Evolutionary conservation across 2,113 vertebrate genomes (phyloP), one percentile per base, ranked within the genome.

Genomic region (Rynchops niger): DNA sequence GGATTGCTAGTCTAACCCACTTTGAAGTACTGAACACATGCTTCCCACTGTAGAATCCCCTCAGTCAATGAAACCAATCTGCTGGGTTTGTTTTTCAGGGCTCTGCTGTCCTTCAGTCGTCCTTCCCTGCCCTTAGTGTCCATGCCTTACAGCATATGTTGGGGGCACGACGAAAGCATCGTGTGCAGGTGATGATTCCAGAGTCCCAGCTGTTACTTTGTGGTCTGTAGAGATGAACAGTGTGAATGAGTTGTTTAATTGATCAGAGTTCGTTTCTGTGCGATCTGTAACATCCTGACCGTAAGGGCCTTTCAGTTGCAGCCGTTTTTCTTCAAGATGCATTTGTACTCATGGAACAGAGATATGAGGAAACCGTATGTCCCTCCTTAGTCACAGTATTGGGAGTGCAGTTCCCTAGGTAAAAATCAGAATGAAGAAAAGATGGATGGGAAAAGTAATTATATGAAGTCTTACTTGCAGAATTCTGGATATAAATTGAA

Each of bases 201-300:
- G 73, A 78, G 42, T 72, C 74, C 78, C 92, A 94, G 88, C 88
- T 96, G 87, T 94, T 93, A 72, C 61, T 74, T 14, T 21, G 47
- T 85, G 69, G 50, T 94, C 94, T 97, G 77, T 71, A 76, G 93
- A 91, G 91, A 95, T 12, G 13, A 79, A 67, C n/a, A 47, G 91
- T 79, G 86, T 74, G 86, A 97, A 93, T 17, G n/a, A 91, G 61
- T 65, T 95, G 86, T 83, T 96, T 53, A 84, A 93, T 2, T 82
- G 81, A 94, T 91, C 77, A 59, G 62, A 77, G 45, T 80, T 92
- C 59, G 67, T 86, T 95, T 83, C 4, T 67, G 58, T 86, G 62
- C 56, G 34, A 53, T 72, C 10, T 72, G 8, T 92, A 88, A 88
- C 85, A 82, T 65, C 8, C 47, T 72, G 52, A 61, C 22, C 71